phyloP scores from a whole-genome alignment of 2,888 invertebrate genomes.

The Apeira syringaria region DNA sequence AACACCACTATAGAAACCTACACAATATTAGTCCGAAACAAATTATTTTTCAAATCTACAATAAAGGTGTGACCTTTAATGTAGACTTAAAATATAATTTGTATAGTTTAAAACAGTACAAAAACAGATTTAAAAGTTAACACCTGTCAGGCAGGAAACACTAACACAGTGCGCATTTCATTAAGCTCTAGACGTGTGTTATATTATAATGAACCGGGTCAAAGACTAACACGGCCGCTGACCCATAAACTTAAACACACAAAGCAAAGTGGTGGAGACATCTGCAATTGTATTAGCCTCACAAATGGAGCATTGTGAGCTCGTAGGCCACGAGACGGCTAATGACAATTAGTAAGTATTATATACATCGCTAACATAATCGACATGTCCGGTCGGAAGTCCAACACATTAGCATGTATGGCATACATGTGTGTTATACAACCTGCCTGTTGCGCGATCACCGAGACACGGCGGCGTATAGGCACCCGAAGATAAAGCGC shows the following conservation, averaged over 20 bases:
- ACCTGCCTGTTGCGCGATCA: slow-evolving; percentile 55
- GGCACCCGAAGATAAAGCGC: slow-evolving; percentile 54
- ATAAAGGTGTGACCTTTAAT: too few species aligned
- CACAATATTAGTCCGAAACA: too few species aligned
- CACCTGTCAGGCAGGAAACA: too few species aligned
- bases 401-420: slow-evolving; percentile 63
- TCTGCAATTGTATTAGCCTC: slow-evolving; percentile 2
- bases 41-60: too few species aligned
- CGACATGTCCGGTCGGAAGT: slow-evolving; percentile 75
- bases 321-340: slow-evolving; percentile 17
- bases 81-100: too few species aligned
- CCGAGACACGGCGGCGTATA: slow-evolving; percentile 64
- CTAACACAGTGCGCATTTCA: too few species aligned
- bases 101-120: too few species aligned
- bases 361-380: slow-evolving; percentile 46
- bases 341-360: slow-evolving; percentile 23
- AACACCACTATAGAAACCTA: too few species aligned
- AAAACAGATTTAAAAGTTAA: too few species aligned
- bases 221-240: background rate
- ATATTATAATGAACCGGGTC: background rate
- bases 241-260: background rate
- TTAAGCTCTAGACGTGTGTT: too few species aligned
- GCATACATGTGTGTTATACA: slow-evolving; percentile 57
- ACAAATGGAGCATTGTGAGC: slow-evolving; percentile 11
- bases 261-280: background rate